phyloP scores from a whole-genome alignment of 2,797 vertebrate genomes.

The Hypotaenidia philippensis region DNA sequence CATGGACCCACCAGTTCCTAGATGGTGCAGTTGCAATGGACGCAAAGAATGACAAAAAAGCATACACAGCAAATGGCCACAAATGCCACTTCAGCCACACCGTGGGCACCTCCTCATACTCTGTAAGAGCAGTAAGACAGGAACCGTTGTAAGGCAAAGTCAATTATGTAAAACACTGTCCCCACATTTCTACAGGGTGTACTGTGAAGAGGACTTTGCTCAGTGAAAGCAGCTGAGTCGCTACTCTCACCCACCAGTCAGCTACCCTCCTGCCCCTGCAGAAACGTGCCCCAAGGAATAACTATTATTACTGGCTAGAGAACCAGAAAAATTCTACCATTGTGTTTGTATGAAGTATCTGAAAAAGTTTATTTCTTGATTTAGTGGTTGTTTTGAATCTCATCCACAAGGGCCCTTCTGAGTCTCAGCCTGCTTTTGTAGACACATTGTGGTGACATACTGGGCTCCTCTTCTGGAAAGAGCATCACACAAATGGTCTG shows the following conservation, averaged over 20 bases:
- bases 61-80: not conserved
- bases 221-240: not conserved
- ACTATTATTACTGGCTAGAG: not conserved
- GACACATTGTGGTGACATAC: rapidly evolving
- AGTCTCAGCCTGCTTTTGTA: not conserved
- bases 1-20: not conserved
- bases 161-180: not conserved
- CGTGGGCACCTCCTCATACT: not conserved
- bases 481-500: not conserved
- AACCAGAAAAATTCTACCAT: not conserved
- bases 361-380: not conserved
- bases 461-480: not conserved
- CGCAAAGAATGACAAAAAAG: not conserved
- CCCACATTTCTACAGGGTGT: not conserved
- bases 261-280: not conserved
- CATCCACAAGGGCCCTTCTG: not conserved
- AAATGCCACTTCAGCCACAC: not conserved
- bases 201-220: not conserved
- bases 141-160: not conserved
- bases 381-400: not conserved
- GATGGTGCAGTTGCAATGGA: not conserved
- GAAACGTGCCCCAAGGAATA: not conserved
- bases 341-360: not conserved
- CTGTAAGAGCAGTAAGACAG: not conserved
- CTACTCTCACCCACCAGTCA: not conserved